Evolutionary conservation across 2,888 invertebrate species (phyloP), one percentile per base, ranked within the genome.

Genomic region (Spatulosminthurus flaviceps): DNA sequence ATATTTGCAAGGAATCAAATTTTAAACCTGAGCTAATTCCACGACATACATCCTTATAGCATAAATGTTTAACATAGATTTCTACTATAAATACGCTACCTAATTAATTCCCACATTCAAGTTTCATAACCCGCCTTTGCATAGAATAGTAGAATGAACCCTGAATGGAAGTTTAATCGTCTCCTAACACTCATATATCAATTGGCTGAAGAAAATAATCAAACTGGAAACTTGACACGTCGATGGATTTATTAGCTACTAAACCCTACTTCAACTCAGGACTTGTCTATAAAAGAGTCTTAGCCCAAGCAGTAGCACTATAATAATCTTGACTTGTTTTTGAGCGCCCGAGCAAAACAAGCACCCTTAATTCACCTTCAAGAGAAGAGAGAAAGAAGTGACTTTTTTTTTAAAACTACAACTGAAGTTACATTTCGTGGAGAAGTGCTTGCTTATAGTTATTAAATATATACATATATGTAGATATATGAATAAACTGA

Each of bases 141-240:
- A n/a, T n/a, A n/a, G n/a, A n/a, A n/a, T n/a, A n/a, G n/a, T n/a
- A n/a, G n/a, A n/a, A n/a, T 51, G 51, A 51, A 16, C 51, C 16
- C 51, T 51, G 51, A 51, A 51, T 51, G 51, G 9, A 19, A 19
- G 51, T 51, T 51, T 51, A 51, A 51, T 51, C n/a, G 51, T 51
- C 51, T 51, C n/a, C 19, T 19, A 51, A 51, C 9, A 19, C 51
- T 51, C 51, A 51, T n/a, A 51, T 51, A 51, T 51, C 51, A 19
- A 51, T 51, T 51, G 5, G 9, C 16, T 51, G 51, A 64, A 26
- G 26, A 64, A 67, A 67, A 24, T 24, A 67, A 67, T 67, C 67
- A 67, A 67, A 67, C 26, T 67, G 28, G 67, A 67, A 67, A 67
- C 67, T 67, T 67, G 67, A 67, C 28, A 26, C 67, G 11, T 1